Evolutionary conservation across 2,888 invertebrate species (phyloP).

Genomic region (Antitype chi): DNA sequence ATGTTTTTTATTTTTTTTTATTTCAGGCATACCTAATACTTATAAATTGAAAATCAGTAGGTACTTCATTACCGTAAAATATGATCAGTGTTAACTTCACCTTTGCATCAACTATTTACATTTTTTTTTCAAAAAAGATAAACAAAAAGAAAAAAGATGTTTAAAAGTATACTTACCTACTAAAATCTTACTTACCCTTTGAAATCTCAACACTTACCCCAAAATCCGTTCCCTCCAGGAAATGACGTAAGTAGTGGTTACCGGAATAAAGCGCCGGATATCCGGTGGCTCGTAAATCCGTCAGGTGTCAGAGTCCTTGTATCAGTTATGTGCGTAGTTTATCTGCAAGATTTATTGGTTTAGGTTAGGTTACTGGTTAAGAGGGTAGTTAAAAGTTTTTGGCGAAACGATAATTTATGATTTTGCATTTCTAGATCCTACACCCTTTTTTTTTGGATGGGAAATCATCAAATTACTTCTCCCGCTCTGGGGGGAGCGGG

Average conservation of each 20-base stretch:
- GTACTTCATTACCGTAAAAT: too few species aligned
- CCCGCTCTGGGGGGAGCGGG: too few species aligned
- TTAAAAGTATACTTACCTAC: neutral
- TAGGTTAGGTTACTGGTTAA: neutral
- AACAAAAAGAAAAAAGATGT: neutral
- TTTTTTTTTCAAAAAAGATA: neutral
- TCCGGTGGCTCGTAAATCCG: conserved; percentile 54
- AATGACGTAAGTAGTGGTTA: conserved; percentile 17
- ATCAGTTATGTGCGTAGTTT: conserved; percentile 22
- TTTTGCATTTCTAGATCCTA: neutral
- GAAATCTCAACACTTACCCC: neutral
- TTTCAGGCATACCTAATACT: too few species aligned
- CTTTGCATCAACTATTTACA: neutral
- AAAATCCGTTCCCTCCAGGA: conserved; percentile 17
- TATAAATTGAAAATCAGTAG: too few species aligned
- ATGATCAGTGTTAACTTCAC: too few species aligned
- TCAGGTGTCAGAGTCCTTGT: conserved; percentile 41
- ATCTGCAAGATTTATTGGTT: conserved; percentile 49
- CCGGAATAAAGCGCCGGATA: conserved; percentile 39
- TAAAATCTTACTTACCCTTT: neutral
- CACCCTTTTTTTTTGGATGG: too few species aligned
- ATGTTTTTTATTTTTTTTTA: too few species aligned
- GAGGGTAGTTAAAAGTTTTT: neutral
- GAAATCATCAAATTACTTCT: too few species aligned
- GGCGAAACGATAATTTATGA: neutral